These are phyloP conservation scores for Melipona quadrifasciata DNA, from an alignment of 1,140 invertebrate genomes.

Conservation along the genomic window DNA sequence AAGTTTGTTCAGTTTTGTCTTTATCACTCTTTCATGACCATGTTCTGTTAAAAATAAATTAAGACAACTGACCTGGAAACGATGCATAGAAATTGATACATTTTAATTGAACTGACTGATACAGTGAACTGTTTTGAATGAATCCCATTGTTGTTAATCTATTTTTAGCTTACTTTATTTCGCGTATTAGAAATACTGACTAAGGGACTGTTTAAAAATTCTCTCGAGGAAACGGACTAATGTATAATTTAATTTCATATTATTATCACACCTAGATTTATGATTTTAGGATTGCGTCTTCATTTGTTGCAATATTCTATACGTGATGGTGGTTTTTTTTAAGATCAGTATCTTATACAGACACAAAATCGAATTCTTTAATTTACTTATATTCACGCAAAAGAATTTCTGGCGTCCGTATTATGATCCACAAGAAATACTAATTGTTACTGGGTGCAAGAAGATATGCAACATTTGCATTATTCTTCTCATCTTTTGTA, in stretches of 20 bases:
- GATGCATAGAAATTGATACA: no score
- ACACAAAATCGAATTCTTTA: constrained; percentile 35
- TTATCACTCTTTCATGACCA: not conserved
- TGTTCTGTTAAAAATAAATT: not conserved
- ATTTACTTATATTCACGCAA: constrained; percentile 44
- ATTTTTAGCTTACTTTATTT: no score
- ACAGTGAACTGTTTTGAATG: no score
- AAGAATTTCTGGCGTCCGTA: constrained; percentile 59
- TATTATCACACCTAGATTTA: rapidly evolving
- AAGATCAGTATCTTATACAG: constrained; percentile 43
- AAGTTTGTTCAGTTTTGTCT: not conserved
- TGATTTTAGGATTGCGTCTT: constrained; percentile 51
- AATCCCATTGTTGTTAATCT: no score
- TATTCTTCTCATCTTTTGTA: not conserved
- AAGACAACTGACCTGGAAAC: no score
- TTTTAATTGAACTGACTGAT: no score
- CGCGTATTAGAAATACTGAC: not conserved
- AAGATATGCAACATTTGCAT: not conserved
- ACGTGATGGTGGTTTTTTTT: constrained; percentile 42
- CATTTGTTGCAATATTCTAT: constrained; percentile 43
- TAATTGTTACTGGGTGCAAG: constrained; percentile 21
- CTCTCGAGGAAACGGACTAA: not conserved
- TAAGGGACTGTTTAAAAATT: no score
- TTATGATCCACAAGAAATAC: constrained; percentile 36
- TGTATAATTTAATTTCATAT: not conserved